phyloP scores from a whole-genome alignment of 2,888 invertebrate genomes.

The Macrosiphum euphorbiae region DNA sequence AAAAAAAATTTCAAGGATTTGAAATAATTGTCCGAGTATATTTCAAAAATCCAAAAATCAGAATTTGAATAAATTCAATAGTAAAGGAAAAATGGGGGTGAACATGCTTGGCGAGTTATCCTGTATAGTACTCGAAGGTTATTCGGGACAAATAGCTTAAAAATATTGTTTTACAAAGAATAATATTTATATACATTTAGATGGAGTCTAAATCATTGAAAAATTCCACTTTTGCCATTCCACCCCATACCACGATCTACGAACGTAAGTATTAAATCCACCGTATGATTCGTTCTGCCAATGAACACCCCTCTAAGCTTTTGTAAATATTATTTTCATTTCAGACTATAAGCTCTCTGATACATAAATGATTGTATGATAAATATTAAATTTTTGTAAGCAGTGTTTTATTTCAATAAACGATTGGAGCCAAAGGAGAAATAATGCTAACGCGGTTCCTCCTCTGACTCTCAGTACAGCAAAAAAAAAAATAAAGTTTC shows the following conservation, averaged over 20 bases:
- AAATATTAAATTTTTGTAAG: not conserved
- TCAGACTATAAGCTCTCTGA: not conserved
- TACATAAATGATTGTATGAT: not conserved
- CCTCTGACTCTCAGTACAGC: no score
- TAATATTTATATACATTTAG: not conserved
- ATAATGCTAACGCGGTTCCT: no score
- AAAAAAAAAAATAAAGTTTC: not conserved
- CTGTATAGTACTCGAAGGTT: not conserved
- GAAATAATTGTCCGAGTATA: no score
- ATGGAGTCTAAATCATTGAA: not conserved
- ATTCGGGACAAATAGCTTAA: not conserved
- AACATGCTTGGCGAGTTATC: no score
- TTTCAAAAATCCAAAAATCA: no score
- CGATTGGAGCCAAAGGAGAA: no score
- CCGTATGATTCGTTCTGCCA: not conserved
- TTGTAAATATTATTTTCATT: not conserved
- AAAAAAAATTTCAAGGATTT: no score
- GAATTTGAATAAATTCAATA: no score
- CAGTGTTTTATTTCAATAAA: no score
- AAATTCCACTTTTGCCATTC: not conserved
- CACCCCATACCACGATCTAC: not conserved
- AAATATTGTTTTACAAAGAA: not conserved
- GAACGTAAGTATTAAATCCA: not conserved
- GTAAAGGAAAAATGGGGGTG: no score
- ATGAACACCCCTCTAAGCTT: not conserved